Evolutionary conservation across 2,888 invertebrate species (phyloP), one percentile per base, ranked within the genome.

Genomic region (Caenorhabditis sinica): DNA sequence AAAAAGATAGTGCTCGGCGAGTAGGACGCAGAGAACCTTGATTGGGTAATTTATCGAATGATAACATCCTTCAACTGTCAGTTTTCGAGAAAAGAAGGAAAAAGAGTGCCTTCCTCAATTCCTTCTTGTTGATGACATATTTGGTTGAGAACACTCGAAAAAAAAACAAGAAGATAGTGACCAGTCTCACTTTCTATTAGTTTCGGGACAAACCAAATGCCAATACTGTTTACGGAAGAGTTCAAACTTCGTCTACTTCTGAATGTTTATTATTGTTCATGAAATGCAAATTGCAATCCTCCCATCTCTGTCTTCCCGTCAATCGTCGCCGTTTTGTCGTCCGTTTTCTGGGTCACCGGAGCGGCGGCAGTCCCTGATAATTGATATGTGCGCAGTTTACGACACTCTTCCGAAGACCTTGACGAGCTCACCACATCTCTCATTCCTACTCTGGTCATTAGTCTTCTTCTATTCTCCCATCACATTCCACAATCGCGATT

Each of bases 21-120:
- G 77, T 77, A 77, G 77, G 40, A 56, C 77, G 77, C 77, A 77
- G 77, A 77, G 77, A 77, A 77, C 71, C 53, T 61, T 77, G 61
- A 77, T 77, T 77, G 77, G 77, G 71, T 77, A 77, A 77, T 77
- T 77, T 77, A 77, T 77, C 69, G 77, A 77, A 63, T 77, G 77
- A 77, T 77, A 77, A 77, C 69, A 65, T 17, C 77, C 61, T 15
- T 15, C 72, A 45, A 36, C 60, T 60, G 60, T 76, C 65, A 45
- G 56, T 75, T 65, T 75, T 68, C 68, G 68, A 76, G 60, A 68
- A 49, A 49, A 2, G 1, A 25, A 45, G 40, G 53, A 53, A 51
- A n/a, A 51, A 33, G 33, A 36, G 23, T 36, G 36, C 45, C 58
- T 36, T 25, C n/a, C 74, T 40, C n/a, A 17, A 25, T 20, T 60